Percentiles rank a stretch among this genome's conserved stretches.
Evolutionary conservation across 2,113 vertebrate species (phyloP).

Genomic region (Ictalurus punctatus): DNA sequence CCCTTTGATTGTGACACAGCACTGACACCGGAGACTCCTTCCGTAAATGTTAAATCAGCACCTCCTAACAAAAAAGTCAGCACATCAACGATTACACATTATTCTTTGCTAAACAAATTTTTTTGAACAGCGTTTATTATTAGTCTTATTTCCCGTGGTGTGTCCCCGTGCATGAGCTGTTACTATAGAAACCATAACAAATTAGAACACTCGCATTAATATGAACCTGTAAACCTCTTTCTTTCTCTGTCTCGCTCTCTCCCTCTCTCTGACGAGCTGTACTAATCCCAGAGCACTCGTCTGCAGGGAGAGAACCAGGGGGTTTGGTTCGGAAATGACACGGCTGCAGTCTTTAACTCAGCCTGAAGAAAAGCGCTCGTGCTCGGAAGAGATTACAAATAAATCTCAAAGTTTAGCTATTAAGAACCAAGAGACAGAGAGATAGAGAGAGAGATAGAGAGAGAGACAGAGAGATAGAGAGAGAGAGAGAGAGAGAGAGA

Average conservation of each 20-base stretch:
- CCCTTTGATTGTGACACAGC: neutral
- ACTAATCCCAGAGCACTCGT: neutral
- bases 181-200: neutral
- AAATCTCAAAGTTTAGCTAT: conserved; percentile 9
- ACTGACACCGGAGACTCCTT: no score
- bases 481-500: no score
- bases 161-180: neutral
- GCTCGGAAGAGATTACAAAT: neutral
- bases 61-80: no score
- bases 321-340: neutral
- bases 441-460: neutral
- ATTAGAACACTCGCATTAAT: neutral
- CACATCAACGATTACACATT: neutral
- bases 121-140: neutral
- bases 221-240: neutral
- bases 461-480: neutral
- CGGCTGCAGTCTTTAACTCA: neutral
- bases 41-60: no score
- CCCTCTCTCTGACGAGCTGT: neutral
- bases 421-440: neutral
- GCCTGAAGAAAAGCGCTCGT: neutral
- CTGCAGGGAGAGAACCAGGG: neutral
- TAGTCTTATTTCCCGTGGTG: neutral
- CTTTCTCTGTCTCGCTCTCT: neutral
- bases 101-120: neutral